Conservation (phyloP, 2,888 invertebrate genomes). For the Agrenia bidenticulata region DNA sequence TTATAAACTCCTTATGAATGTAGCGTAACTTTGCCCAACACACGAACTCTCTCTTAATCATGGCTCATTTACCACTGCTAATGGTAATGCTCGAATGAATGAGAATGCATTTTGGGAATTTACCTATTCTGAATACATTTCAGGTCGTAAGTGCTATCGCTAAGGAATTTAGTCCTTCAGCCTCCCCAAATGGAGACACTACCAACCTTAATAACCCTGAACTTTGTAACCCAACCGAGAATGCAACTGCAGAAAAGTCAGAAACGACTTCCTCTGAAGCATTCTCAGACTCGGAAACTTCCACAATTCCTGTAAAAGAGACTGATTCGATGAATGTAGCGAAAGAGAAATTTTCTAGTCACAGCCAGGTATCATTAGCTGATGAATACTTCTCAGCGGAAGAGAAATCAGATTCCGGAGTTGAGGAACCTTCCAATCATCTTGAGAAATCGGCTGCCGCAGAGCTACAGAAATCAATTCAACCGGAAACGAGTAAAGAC, state of each 20-base stretch:
- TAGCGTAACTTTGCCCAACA: background rate
- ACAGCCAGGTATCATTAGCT: constrained; percentile 9
- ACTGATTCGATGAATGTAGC: constrained; percentile 2
- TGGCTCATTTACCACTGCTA: constrained; percentile 40
- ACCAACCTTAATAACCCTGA: no score
- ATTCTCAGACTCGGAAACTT: background rate
- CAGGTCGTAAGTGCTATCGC: constrained; percentile 21
- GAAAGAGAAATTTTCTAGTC: constrained; percentile 13
- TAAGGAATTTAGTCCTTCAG: background rate
- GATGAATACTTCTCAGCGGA: constrained; percentile 14
- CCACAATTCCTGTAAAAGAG: background rate
- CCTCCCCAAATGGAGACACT: no score
- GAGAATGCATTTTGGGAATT: background rate
- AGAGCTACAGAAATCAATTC: background rate
- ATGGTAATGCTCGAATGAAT: constrained; percentile 32
- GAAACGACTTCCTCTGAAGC: background rate
- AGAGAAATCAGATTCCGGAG: constrained; percentile 5
- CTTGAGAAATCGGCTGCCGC: no score
- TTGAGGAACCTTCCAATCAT: background rate
- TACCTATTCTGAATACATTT: background rate
- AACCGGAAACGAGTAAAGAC: background rate
- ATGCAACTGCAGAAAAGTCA: background rate
- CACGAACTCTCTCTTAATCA: constrained; percentile 16
- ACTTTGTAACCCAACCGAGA: no score
- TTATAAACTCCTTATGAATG: background rate